phyloP scores from a whole-genome alignment of 2,113 vertebrate species.

The Rhinolophus ferrumequinum region DNA sequence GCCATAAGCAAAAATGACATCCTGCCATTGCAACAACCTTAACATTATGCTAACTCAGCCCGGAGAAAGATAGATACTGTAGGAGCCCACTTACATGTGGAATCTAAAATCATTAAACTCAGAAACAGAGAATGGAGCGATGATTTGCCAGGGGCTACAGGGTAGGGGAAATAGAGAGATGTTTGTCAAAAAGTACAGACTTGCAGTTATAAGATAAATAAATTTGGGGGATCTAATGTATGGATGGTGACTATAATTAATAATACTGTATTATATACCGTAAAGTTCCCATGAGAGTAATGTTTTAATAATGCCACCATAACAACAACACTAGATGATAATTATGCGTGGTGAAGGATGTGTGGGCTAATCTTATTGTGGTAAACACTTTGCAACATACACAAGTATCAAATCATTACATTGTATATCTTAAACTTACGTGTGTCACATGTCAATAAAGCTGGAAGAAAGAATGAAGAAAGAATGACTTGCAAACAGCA shows the following conservation, averaged over 20 bases:
- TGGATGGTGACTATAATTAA: not conserved
- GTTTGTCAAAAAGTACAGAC: not conserved
- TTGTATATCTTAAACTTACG: not conserved
- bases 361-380: not conserved
- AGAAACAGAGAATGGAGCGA: not conserved
- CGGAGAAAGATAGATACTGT: not conserved
- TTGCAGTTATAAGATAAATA: not conserved
- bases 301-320: not conserved
- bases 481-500: constrained; percentile 7
- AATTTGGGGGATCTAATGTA: not conserved
- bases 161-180: not conserved
- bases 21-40: not conserved
- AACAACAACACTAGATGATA: not conserved
- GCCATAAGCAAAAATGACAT: not conserved
- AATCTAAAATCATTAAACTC: not conserved
- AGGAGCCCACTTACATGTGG: not conserved
- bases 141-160: not conserved
- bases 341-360: not conserved
- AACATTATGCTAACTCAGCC: not conserved
- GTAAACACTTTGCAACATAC: not conserved
- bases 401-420: not conserved
- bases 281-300: not conserved
- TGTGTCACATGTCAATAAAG: not conserved
- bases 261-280: not conserved
- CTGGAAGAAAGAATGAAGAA: not conserved